Base-by-base conservation (phyloP, 2,888 invertebrate genomes). In the Rhagophthalmus giganteus region DNA sequence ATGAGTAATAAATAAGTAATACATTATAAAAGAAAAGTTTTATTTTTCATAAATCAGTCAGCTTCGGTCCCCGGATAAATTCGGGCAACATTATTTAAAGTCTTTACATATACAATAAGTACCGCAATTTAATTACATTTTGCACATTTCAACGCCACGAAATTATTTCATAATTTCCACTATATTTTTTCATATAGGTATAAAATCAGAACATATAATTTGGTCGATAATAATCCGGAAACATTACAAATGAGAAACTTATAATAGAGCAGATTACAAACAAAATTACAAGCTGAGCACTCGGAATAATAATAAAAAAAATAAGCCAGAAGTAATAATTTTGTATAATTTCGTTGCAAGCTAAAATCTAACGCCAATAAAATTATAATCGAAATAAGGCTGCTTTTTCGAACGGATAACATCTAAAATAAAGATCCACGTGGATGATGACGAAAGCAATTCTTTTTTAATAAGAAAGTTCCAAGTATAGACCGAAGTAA, bases 401-500 rank as follows among this genome's bases (percentile, higher is more conserved):
- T 34, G 16, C 16, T 9, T n/a, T 2, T 32, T 32, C 2, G 8
- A 34, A 34, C 15, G 16, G 10, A 33, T 32, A 32, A 15, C 16
- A 32, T 16, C 9, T 13, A 24, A 15, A 4, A 14, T 2, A 7
- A 11, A 37, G n/a, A 27, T 27, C 5, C 2, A 26, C 20, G 2
- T 27, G 38, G 9, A 5, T 15, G 10, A 16, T 28, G 16, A n/a
- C n/a, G n/a, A 14, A 13, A 16, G 39, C 28, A 28, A 38, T 38
- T 38, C 39, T 30, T 11, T 39, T 39, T 16, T 11, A 30, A 39
- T 39, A 30, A 39, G 39, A 12, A 39, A 37, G 37, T 39, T 38
- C 39, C 39, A 39, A 28, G 39, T 39, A 28, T 39, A 39, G 39
- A 11, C 11, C 20, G 11, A 16, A 30, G 30, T 24, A 46, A 46